Percentiles rank a stretch among this genome's conserved stretches.
Conservation (phyloP, 2,888 invertebrate species). For the Cremastinae sp. region DNA sequence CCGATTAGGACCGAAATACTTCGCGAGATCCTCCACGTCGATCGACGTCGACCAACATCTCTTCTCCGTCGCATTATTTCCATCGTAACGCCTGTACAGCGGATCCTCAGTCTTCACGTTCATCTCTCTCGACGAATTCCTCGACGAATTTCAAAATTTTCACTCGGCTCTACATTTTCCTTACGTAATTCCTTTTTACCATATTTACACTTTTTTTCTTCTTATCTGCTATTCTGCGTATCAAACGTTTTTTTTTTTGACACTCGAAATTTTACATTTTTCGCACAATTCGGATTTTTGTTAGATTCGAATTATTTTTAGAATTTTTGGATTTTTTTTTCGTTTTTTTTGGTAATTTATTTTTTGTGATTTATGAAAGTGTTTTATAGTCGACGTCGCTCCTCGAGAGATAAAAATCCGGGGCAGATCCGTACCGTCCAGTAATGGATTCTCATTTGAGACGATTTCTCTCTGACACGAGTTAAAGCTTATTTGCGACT, state of each 20-base stretch:
- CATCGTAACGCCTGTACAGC: not conserved
- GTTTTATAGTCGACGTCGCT: too few species aligned
- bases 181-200: not conserved
- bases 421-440: slow-evolving; percentile 33
- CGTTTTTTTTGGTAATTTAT: too few species aligned
- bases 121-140: not conserved
- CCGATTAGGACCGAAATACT: slow-evolving; percentile 66
- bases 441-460: slow-evolving; percentile 49
- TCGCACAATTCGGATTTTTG: too few species aligned
- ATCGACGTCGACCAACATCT: slow-evolving; percentile 64
- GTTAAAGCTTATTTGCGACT: slow-evolving; percentile 25
- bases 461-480: slow-evolving; percentile 26
- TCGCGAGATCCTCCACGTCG: slow-evolving; percentile 74
- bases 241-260: not conserved
- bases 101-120: not conserved
- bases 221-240: not conserved
- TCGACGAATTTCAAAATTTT: not conserved
- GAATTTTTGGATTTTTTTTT: not conserved
- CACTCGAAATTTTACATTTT: not conserved
- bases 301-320: too few species aligned
- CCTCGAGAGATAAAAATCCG: too few species aligned
- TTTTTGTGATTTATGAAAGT: too few species aligned
- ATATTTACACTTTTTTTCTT: not conserved
- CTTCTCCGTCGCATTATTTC: slow-evolving; percentile 8
- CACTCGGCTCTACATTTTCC: not conserved